phyloP scores from a whole-genome alignment of 92 coral and sea anemone genomes.

The Porites evermanni region DNA sequence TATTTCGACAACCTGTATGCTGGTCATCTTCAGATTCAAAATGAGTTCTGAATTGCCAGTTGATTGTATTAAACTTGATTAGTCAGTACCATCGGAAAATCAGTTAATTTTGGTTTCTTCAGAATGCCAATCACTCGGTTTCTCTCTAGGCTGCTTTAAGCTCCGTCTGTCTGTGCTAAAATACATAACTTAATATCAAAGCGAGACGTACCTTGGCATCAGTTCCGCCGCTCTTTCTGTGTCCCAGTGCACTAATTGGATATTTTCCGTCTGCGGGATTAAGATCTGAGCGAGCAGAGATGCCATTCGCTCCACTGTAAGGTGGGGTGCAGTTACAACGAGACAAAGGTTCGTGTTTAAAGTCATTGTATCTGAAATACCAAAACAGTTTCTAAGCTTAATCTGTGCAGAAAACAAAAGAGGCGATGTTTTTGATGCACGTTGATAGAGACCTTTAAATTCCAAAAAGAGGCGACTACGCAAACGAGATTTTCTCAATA shows the following conservation, averaged over 20 bases:
- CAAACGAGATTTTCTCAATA: too few relatives aligned
- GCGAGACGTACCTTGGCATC: constrained; percentile 83
- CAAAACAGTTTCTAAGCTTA: not conserved
- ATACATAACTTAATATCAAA: not conserved
- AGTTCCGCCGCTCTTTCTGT: constrained; percentile 88
- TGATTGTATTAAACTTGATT: too few relatives aligned
- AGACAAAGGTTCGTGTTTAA: constrained; percentile 85
- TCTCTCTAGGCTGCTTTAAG: not conserved
- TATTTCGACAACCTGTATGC: too few relatives aligned
- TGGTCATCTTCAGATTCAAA: too few relatives aligned
- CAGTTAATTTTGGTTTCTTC: too few relatives aligned
- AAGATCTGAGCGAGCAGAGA: constrained; percentile 92
- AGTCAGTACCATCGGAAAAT: too few relatives aligned
- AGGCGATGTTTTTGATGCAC: not conserved
- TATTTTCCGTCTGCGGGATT: constrained; percentile 94
- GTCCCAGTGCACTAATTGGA: constrained; percentile 83
- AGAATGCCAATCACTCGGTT: too few relatives aligned
- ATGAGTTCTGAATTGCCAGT: too few relatives aligned
- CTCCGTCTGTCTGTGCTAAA: not conserved
- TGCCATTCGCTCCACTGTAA: constrained; percentile 96
- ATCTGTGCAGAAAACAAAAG: not conserved
- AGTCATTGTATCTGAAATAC: constrained; percentile 88
- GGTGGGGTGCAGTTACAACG: constrained; percentile 97
- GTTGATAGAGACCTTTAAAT: too few relatives aligned
- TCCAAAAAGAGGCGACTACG: too few relatives aligned